phyloP scores from a whole-genome alignment of 2,797 vertebrate species.

The Enteromius radiatus region DNA sequence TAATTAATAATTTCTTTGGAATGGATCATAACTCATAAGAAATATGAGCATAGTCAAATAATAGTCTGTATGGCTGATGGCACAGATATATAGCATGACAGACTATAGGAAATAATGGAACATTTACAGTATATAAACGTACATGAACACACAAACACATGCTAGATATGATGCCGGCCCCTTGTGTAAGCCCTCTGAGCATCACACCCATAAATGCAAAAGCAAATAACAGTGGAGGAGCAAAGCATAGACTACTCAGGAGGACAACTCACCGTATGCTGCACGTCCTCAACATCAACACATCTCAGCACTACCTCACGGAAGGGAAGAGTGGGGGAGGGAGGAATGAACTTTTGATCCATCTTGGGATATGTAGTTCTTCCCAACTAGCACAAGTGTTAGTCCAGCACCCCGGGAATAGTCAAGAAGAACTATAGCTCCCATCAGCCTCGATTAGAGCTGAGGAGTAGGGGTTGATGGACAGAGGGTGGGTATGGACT shows the following conservation, averaged over 20 bases:
- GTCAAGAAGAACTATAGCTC: constrained; percentile 37
- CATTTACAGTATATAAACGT: constrained; percentile 50
- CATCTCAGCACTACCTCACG: constrained; percentile 77
- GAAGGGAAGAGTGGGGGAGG: constrained; percentile 67
- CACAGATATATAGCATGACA: constrained; percentile 44
- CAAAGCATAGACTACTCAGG: constrained; percentile 65
- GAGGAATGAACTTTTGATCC: constrained; percentile 50
- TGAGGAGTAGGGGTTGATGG: constrained; percentile 31
- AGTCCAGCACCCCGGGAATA: constrained; percentile 33
- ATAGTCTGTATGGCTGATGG: constrained; percentile 48
- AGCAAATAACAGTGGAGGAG: constrained; percentile 67
- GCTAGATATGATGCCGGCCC: constrained; percentile 77
- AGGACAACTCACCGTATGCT: constrained; percentile 75
- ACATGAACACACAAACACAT: constrained; percentile 57
- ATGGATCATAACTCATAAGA: constrained; percentile 48
- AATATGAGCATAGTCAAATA: constrained; percentile 48
- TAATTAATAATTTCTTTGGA: not conserved
- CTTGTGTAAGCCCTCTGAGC: constrained; percentile 62
- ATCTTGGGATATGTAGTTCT: constrained; percentile 66
- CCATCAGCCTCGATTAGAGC: constrained; percentile 39
- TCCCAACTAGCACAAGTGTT: constrained; percentile 41
- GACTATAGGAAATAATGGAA: constrained; percentile 45
- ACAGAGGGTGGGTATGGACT: constrained; percentile 15
- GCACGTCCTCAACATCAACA: constrained; percentile 82
- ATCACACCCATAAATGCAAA: constrained; percentile 69